Evolutionary conservation across 2,888 invertebrate genomes (phyloP).

Genomic region (Priocnemis perturbator): DNA sequence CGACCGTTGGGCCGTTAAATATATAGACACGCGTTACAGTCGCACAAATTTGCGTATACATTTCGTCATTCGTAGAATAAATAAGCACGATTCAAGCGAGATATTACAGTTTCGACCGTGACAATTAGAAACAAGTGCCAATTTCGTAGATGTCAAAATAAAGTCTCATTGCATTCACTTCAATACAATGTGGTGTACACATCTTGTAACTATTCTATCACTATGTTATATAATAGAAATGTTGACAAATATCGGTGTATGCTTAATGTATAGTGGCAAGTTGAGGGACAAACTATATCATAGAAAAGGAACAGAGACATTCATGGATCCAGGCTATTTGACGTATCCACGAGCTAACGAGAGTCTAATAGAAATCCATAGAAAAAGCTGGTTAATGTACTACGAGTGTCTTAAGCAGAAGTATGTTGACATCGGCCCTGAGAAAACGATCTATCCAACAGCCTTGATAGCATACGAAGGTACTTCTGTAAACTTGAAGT

Average conservation of each 20-base stretch:
- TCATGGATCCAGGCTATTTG: background rate
- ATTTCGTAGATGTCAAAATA: too few relatives aligned
- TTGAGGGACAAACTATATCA: background rate
- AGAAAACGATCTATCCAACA: constrained; percentile 71
- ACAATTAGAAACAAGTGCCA: too few relatives aligned
- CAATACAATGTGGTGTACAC: too few relatives aligned
- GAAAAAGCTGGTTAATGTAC: constrained; percentile 77
- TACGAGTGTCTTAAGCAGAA: constrained; percentile 76
- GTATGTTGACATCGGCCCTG: constrained; percentile 67
- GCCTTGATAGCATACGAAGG: constrained; percentile 75
- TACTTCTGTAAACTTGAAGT: constrained; percentile 75
- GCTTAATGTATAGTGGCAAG: too few relatives aligned
- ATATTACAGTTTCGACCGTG: too few relatives aligned
- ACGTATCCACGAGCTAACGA: constrained; percentile 75
- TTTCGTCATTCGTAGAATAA: too few relatives aligned
- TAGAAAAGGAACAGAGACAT: background rate
- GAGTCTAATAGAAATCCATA: constrained; percentile 70
- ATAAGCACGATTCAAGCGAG: too few relatives aligned
- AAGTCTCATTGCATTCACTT: too few relatives aligned
- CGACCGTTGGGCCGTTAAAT: too few relatives aligned
- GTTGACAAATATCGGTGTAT: too few relatives aligned
- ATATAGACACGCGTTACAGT: too few relatives aligned
- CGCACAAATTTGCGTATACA: too few relatives aligned
- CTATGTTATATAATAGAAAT: background rate
- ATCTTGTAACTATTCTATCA: background rate